Conservation (phyloP, 1,140 invertebrate species). For the Drosophila bipectinata region DNA sequence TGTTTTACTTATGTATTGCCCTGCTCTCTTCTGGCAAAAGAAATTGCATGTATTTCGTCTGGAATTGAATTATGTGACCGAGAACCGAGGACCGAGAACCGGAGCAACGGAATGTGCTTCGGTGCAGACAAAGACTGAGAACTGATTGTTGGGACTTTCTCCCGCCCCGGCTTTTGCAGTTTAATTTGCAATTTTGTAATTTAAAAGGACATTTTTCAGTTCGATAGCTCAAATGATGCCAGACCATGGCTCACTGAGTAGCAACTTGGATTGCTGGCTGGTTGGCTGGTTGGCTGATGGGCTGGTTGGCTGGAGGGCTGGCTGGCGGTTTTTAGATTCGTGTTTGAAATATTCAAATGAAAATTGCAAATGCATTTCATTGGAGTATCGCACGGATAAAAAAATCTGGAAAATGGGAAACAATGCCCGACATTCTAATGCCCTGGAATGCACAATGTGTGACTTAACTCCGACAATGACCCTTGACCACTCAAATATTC, state of each 20-base stretch:
- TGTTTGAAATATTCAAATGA: conserved; percentile 68
- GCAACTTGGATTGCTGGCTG: conserved; percentile 39
- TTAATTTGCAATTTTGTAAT: conserved; percentile 82
- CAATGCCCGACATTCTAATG: conserved; percentile 18
- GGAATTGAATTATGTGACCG: conserved; percentile 78
- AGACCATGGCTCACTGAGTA: conserved; percentile 54
- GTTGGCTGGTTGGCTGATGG: background rate
- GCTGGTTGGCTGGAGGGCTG: conserved; percentile 2
- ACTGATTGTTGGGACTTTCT: conserved; percentile 46
- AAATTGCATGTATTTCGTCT: conserved; percentile 78
- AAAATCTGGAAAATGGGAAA: background rate
- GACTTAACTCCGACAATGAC: background rate
- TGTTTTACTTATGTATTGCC: conserved; percentile 66
- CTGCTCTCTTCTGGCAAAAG: conserved; percentile 59
- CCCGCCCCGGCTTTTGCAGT: conserved; percentile 55
- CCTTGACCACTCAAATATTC: background rate
- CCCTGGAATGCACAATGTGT: conserved; percentile 2
- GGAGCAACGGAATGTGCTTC: conserved; percentile 6
- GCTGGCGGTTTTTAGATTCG: conserved; percentile 54
- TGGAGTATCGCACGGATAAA: conserved; percentile 24
- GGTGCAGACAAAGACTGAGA: conserved; percentile 20
- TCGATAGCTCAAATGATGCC: conserved; percentile 81
- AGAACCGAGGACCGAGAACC: conserved; percentile 47
- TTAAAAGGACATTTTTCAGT: conserved; percentile 83
- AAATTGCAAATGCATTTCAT: conserved; percentile 74